Conservation (phyloP, 2,113 vertebrate species). For the Dipodomys merriami region DNA sequence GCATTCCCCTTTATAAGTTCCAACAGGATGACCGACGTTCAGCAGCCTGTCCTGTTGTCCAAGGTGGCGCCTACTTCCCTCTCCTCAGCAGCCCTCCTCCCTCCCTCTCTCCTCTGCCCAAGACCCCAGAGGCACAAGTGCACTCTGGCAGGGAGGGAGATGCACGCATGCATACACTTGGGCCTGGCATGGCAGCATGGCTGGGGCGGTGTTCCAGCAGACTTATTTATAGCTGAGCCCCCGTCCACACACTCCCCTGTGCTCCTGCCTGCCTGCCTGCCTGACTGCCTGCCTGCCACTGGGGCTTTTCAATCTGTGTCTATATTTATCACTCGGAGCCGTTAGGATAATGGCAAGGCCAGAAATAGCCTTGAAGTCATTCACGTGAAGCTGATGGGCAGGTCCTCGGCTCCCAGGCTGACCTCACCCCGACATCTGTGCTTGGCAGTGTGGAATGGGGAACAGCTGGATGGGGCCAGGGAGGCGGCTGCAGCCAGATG, state of each 20-base stretch:
- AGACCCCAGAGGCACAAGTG: background rate
- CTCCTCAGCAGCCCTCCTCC: background rate
- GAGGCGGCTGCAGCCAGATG: background rate
- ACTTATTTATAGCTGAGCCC: slow-evolving; percentile 70
- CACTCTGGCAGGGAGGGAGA: background rate
- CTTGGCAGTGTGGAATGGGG: slow-evolving; percentile 29
- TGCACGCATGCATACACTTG: background rate
- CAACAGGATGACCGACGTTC: background rate
- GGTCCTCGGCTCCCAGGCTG: slow-evolving; percentile 65
- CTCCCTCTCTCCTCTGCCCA: background rate
- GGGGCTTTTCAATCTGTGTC: slow-evolving; percentile 66
- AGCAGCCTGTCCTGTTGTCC: background rate
- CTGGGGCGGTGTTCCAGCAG: slow-evolving; percentile 61
- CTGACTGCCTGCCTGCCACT: slow-evolving; percentile 59
- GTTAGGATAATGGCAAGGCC: slow-evolving; percentile 69
- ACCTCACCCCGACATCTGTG: slow-evolving; percentile 61
- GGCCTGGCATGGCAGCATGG: background rate
- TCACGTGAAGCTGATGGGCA: slow-evolving; percentile 73
- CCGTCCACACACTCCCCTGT: slow-evolving; percentile 13
- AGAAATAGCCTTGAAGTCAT: slow-evolving; percentile 76
- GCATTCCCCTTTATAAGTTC: background rate
- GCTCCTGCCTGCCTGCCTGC: slow-evolving; percentile 51
- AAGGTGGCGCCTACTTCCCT: background rate
- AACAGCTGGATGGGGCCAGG: slow-evolving; percentile 56
- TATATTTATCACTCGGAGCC: slow-evolving; percentile 79